A percentile compares a stretch with the other conserved stretches of the same genome.
These are phyloP conservation scores for Eonycteris spelaea DNA, from an alignment of 2,113 vertebrate species.

Conservation along the genomic window DNA sequence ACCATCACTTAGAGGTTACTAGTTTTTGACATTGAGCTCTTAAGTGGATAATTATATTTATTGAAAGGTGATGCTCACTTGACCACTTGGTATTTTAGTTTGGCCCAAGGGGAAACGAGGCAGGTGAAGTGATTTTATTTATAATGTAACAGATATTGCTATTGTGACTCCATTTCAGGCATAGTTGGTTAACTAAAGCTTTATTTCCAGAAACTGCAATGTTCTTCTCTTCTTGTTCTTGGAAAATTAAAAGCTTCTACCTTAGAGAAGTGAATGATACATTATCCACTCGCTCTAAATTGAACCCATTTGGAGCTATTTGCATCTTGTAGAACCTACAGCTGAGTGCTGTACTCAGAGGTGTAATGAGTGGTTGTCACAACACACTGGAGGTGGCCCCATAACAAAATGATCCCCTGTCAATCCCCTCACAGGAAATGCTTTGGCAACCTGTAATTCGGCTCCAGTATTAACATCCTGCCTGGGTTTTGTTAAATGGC, in stretches of 20 bases:
- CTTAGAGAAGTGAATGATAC: slow-evolving; percentile 87
- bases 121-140: slow-evolving; percentile 79
- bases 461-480: slow-evolving; percentile 92
- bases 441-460: slow-evolving; percentile 99
- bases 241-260: slow-evolving; percentile 88
- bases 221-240: slow-evolving; percentile 79
- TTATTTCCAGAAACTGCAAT: slow-evolving; percentile 75
- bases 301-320: slow-evolving; percentile 99
- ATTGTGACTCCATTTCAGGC: slow-evolving; percentile 32
- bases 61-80: slow-evolving; percentile 71
- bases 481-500: slow-evolving; percentile 97
- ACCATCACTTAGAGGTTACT: slow-evolving; percentile 48
- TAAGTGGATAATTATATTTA: slow-evolving; percentile 73
- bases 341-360: slow-evolving; percentile 95
- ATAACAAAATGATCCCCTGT: slow-evolving; percentile 99
- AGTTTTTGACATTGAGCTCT: slow-evolving; percentile 64
- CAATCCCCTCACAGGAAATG: slow-evolving; percentile 93
- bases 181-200: slow-evolving; percentile 77
- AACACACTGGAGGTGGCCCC: slow-evolving; percentile 99
- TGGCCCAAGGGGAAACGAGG: slow-evolving; percentile 48
- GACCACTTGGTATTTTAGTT: slow-evolving; percentile 46
- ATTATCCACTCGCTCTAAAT: slow-evolving; percentile 95
- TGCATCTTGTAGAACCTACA: slow-evolving; percentile 96
- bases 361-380: slow-evolving; percentile 99
- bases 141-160: slow-evolving; percentile 70